Evolutionary conservation across 2,888 invertebrate genomes (phyloP).

Genomic region (Nycteola revayana): DNA sequence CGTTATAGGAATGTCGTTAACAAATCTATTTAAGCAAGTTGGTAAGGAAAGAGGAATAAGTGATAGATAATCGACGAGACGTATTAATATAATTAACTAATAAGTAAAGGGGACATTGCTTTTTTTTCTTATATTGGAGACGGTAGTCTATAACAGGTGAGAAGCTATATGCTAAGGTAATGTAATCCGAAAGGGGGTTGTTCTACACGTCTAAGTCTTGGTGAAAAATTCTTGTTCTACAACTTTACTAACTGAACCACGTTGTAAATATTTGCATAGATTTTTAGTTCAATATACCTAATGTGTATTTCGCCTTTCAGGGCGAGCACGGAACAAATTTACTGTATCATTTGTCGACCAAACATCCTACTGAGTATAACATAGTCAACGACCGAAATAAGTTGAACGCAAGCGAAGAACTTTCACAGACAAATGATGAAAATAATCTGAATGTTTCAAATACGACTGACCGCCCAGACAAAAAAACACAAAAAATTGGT

Average conservation of each 20-base stretch:
- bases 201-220: not conserved
- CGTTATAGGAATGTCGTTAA: too few species aligned
- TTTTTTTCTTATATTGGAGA: not conserved
- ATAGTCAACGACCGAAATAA: conserved; percentile 2
- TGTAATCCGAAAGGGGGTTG: not conserved
- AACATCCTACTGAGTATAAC: not conserved
- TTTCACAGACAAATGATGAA: conserved; percentile 1
- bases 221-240: not conserved
- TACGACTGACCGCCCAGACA: not conserved
- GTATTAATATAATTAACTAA: too few species aligned
- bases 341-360: not conserved
- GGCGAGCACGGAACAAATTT: conserved; percentile 3
- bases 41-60: too few species aligned
- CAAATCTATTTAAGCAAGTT: too few species aligned
- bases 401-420: conserved; percentile 1
- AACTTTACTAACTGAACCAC: not conserved
- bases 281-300: conserved; percentile 1
- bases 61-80: too few species aligned
- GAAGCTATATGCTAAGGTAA: not conserved
- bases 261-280: not conserved
- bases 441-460: not conserved
- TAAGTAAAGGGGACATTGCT: too few species aligned
- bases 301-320: conserved; percentile 1
- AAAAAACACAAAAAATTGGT: conserved; percentile 1
- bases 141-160: not conserved